These are phyloP conservation scores for Saguinus midas DNA, from an alignment of 2,113 vertebrate species.

Conservation along the genomic window DNA sequence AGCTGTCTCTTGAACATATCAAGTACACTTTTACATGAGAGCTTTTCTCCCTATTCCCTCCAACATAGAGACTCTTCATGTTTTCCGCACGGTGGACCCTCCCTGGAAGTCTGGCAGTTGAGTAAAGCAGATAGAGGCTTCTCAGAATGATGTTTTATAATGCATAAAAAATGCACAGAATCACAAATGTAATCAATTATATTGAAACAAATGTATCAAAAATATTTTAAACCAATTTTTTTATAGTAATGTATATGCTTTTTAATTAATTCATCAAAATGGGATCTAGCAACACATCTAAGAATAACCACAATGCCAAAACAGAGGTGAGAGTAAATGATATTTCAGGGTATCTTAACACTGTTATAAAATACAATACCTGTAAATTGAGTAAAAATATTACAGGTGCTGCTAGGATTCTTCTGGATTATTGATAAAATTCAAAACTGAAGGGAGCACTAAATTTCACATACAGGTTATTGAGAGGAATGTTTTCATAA, in stretches of 20 bases:
- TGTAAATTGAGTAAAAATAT: background rate
- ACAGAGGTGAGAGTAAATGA: rapidly evolving
- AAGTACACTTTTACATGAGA: too few species aligned
- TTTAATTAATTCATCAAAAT: background rate
- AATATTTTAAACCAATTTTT: background rate
- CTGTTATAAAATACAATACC: background rate
- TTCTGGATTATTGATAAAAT: background rate
- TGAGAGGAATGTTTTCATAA: background rate
- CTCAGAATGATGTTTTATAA: background rate
- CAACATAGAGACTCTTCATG: rapidly evolving
- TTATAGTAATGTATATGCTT: background rate
- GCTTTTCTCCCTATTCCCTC: background rate
- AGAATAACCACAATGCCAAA: background rate
- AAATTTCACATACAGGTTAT: background rate
- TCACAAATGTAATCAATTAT: background rate
- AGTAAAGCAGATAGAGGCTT: background rate
- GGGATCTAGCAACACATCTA: background rate
- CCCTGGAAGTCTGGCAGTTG: background rate
- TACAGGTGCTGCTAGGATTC: background rate
- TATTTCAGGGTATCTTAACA: background rate
- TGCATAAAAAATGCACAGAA: background rate
- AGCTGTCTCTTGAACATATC: background rate
- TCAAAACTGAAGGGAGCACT: background rate
- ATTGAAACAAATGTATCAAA: background rate
- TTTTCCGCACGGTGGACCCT: rapidly evolving